Percentiles rank a stretch among this genome's conserved stretches.
Evolutionary conservation across 2,888 invertebrate species (phyloP).

Genomic region (Eutolmus rufibarbis): DNA sequence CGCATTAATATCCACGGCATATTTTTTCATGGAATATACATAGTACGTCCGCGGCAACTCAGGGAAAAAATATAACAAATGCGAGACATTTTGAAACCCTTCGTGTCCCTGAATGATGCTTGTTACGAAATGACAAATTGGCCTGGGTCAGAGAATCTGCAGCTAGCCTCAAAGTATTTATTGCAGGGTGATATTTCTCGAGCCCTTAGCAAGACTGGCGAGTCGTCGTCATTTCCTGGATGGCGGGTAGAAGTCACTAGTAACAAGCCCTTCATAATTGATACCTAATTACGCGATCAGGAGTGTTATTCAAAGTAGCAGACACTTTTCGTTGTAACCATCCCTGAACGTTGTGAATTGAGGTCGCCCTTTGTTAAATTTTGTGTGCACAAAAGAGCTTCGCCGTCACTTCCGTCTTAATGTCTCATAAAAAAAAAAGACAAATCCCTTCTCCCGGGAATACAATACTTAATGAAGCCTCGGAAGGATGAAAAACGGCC

Average conservation of each 20-base stretch:
- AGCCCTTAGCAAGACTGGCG: not conserved
- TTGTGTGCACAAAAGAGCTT: not conserved
- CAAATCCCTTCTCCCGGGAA: not conserved
- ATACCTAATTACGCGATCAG: conserved; percentile 17
- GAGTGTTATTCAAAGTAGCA: not conserved
- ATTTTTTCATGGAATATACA: not conserved
- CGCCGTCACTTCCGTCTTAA: not conserved
- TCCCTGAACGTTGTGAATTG: not conserved
- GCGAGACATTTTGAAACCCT: not conserved
- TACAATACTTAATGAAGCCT: conserved; percentile 31
- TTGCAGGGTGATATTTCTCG: not conserved
- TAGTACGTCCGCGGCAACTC: not conserved
- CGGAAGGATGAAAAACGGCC: not conserved
- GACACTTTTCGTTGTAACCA: not conserved
- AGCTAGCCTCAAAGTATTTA: not conserved
- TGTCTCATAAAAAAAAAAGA: conserved; percentile 13
- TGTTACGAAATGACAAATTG: not conserved
- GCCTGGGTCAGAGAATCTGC: not conserved
- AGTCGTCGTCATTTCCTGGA: not conserved
- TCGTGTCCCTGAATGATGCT: not conserved
- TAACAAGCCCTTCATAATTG: not conserved
- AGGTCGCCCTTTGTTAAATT: not conserved
- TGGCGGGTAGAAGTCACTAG: not conserved
- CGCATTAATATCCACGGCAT: not conserved
- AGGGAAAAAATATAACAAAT: not conserved